Base-by-base conservation (phyloP, 1,140 invertebrate species). In the Calephelis nemesis region DNA sequence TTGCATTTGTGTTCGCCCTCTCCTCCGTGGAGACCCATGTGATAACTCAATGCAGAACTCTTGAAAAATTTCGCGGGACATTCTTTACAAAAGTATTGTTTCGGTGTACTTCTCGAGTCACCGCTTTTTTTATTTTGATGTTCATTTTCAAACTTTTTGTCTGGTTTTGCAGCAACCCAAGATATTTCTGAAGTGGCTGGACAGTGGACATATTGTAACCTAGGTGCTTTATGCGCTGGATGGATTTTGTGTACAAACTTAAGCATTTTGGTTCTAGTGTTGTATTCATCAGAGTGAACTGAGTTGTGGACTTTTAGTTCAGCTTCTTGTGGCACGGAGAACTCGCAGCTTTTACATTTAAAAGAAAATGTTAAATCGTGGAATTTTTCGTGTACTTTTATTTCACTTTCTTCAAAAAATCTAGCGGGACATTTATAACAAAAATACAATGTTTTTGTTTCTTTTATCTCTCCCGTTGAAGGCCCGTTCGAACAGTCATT, bases 211-310 rank as follows among this genome's bases (percentile, higher is more conserved):
- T 93, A 91, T 13, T 94, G 93, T 12, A 95, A 86, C 68, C 93
- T 90, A 5, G 95, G 96, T 52, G 94, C 93, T 48, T 93, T 93
- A 80, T 95, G 93, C 47, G 93, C 87, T 1, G 93, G 82, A 70
- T 95, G 94, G 50, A 93, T 93, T 12, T 92, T 92, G 72, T 96
- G 95, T 39, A 95, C 89, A n/a, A 93, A 92, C 65, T 95, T 93
- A 40, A 97, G 86, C 71, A 94, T 93, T 79, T 94, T 95, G 4
- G 96, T 97, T 77, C 95, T 94, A 54, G 96, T 94, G 86, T 97
- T 95, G 85, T 98, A 98, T 75, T 97, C 96, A 7, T 94, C 92
- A 5, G 95, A 94, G 83, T 98, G 97, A 0, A 97, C 96, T 75
- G 94, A 94, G 4, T 93, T 90, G 87, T 98, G 97, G 5, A 94